These are phyloP conservation scores for Drosophila nigromelanica DNA, from an alignment of 1,140 invertebrate species.

Conservation along the genomic window DNA sequence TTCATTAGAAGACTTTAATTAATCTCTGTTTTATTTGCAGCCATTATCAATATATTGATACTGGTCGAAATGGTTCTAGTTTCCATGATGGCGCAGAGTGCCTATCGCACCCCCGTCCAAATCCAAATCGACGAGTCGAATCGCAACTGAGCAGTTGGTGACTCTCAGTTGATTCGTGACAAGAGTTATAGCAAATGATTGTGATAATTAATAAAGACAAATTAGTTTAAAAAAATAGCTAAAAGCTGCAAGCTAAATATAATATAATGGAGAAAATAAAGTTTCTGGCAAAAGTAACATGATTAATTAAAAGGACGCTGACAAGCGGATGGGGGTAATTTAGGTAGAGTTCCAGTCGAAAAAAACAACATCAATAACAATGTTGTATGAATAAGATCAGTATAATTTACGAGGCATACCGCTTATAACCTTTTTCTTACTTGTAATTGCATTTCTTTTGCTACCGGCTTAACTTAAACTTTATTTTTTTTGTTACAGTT, in stretches of 20 bases:
- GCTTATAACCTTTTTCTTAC: no score
- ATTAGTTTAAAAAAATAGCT: slow-evolving; percentile 20
- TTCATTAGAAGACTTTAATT: neutral
- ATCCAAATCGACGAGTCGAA: slow-evolving; percentile 64
- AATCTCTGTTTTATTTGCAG: slow-evolving; percentile 38
- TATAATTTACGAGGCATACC: no score
- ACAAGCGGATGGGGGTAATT: no score
- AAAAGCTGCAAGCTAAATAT: neutral
- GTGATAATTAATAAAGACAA: slow-evolving; percentile 76
- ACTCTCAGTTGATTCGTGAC: slow-evolving; percentile 9
- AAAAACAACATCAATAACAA: no score
- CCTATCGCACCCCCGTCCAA: slow-evolving; percentile 71
- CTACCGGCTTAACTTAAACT: no score
- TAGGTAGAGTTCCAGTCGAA: no score
- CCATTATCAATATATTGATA: slow-evolving; percentile 76
- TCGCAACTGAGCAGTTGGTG: slow-evolving; percentile 26
- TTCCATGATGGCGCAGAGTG: slow-evolving; percentile 73
- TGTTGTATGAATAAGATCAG: no score
- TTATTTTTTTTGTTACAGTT: no score
- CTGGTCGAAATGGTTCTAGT: slow-evolving; percentile 79
- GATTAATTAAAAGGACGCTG: no score
- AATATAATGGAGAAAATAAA: neutral
- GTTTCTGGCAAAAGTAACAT: no score
- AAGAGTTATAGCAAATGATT: slow-evolving; percentile 55
- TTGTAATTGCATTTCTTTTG: no score